phyloP scores from a whole-genome alignment of 2,888 invertebrate species.

The Andrena fulva region DNA sequence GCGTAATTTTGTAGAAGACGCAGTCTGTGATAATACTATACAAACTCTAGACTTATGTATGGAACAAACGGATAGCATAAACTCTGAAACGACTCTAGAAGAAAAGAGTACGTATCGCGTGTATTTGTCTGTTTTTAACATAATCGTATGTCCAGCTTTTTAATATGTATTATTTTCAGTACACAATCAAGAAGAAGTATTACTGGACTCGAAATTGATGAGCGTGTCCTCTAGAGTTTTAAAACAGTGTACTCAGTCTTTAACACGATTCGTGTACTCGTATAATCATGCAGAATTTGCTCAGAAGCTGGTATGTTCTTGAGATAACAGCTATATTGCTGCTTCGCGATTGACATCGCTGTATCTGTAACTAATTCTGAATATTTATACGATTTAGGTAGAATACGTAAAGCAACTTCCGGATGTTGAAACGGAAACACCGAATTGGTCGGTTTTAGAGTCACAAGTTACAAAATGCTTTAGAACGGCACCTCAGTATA shows the following conservation, averaged over 20 bases:
- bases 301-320: constrained; percentile 73
- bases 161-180: constrained; percentile 58
- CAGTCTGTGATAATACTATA: constrained; percentile 67
- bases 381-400: constrained; percentile 43
- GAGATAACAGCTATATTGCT: not conserved
- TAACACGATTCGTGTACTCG: constrained; percentile 73
- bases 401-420: constrained; percentile 29
- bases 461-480: constrained; percentile 65
- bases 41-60: constrained; percentile 72
- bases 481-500: constrained; percentile 68
- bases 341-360: not conserved
- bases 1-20: constrained; percentile 73
- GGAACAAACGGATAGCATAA: constrained; percentile 75
- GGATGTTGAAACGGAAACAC: constrained; percentile 51
- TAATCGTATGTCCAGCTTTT: not conserved
- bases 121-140: constrained; percentile 7
- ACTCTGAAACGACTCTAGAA: constrained; percentile 69
- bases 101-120: constrained; percentile 75
- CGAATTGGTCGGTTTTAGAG: constrained; percentile 77
- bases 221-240: constrained; percentile 78
- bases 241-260: constrained; percentile 70
- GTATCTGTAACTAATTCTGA: not conserved
- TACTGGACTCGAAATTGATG: constrained; percentile 81
- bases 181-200: constrained; percentile 76
- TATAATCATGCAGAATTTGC: constrained; percentile 77